Conservation (phyloP, 2,113 vertebrate species). For the Oxyura jamaicensis region DNA sequence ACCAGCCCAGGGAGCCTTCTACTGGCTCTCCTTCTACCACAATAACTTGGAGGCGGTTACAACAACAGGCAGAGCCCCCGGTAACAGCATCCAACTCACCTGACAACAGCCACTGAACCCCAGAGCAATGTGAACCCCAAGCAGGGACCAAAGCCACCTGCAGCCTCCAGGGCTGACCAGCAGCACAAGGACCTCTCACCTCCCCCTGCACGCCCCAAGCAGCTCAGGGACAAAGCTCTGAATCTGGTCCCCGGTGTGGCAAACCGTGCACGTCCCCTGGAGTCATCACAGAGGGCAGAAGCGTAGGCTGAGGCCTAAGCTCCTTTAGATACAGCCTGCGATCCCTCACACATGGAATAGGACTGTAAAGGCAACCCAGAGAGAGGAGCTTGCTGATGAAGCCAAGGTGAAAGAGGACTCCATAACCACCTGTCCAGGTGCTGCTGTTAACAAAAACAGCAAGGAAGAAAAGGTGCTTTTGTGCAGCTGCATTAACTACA, state of each 20-base stretch:
- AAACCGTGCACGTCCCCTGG: background rate
- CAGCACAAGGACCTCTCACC: background rate
- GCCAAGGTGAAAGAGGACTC: background rate
- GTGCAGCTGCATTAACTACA: background rate
- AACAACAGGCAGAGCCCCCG: background rate
- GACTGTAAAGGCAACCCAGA: background rate
- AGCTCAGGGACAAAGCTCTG: background rate
- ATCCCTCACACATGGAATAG: background rate
- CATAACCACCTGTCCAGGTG: background rate
- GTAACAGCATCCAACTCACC: background rate
- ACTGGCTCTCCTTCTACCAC: background rate
- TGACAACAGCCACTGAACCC: background rate
- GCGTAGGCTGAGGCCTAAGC: background rate
- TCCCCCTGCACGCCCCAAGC: background rate
- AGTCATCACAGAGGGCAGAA: background rate
- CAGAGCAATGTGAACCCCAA: background rate
- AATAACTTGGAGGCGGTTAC: background rate
- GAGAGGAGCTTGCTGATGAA: background rate
- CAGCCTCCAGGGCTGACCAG: background rate
- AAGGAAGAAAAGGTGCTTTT: background rate
- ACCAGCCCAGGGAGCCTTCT: background rate
- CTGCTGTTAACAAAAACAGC: background rate
- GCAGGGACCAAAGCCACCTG: fast-evolving
- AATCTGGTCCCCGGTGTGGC: background rate
- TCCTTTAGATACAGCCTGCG: fast-evolving